Base-by-base conservation (phyloP, 2,113 vertebrate genomes). In the Neodontobutis hainanensis region DNA sequence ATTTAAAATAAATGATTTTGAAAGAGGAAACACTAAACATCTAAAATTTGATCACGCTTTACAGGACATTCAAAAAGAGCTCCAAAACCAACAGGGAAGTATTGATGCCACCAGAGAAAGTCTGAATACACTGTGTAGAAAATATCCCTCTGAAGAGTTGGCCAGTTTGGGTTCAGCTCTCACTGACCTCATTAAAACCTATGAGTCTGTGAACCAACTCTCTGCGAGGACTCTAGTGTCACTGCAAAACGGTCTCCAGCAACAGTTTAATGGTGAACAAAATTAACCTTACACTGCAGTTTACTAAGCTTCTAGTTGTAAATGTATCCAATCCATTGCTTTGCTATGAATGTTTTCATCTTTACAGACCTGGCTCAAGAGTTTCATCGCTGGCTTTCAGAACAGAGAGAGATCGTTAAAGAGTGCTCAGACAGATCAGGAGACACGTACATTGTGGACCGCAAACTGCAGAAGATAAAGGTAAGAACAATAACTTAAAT, bases 371-470 rank as follows among this genome's bases (percentile, higher is more conserved):
- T 95, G 10, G 93, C 96, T 88, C 93, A 94, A 88, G 94, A 94
- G 89, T 99, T 99, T 78, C 95, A 96, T 72, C 90, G 91, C n/a
- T 99, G 97, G 97, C 94, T 97, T 66, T 92, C 91, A 65, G 85
- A 87, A 68, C 88, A 93, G 80, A 96, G 94, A 73, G 82, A 89
- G 66, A 91, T 92, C n/a, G 93, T 97, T 36, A 95, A 92, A 87
- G 92, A 94, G 62, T 95, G 94, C 72, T 94, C 93, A 15, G 94
- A 96, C 60, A 89, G 91, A 61, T 97, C 95, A 36, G 97, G 96
- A 11, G 96, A 99, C 90, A 93, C 93, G 72, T 94, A 91, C 80
- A 87, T 88, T 48, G 92, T 97, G 5, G 96, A 97, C 16, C 92
- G 92, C 35, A 99, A 97, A 75, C 90, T 98, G 11, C 93, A 91